A percentile compares a stretch with the other conserved stretches of the same genome.
Conservation (phyloP, 1,140 invertebrate genomes). For the Dinothrombium tinctorium region DNA sequence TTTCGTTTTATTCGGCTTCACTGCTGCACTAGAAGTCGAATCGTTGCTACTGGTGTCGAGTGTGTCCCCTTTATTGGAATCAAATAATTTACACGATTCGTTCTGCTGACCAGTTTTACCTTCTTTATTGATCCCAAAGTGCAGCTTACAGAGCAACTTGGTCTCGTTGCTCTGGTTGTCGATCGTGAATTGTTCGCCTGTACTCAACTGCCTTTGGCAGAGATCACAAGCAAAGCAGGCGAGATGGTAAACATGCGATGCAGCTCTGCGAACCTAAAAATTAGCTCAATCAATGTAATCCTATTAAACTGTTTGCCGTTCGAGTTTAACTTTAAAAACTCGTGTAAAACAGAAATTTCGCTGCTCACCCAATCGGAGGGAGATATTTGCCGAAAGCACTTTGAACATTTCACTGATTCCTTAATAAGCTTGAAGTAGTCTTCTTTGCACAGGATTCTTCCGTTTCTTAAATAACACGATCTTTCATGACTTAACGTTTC, state of each 20-base stretch:
- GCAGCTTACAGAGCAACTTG: constrained; percentile 24
- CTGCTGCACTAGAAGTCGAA: neutral
- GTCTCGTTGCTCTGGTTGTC: constrained; percentile 41
- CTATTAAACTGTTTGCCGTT: neutral
- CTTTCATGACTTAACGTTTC: constrained; percentile 5
- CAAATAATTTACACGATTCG: neutral
- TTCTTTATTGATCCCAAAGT: constrained; percentile 16
- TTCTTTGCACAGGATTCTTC: constrained; percentile 11
- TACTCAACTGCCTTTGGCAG: constrained; percentile 84
- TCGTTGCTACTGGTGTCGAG: constrained; percentile 4
- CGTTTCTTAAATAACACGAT: constrained; percentile 10
- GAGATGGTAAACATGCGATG: constrained; percentile 82
- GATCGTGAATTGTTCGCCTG: constrained; percentile 90
- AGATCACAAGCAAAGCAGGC: constrained; percentile 96
- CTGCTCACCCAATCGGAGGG: constrained; percentile 72
- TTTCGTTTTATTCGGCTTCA: constrained; percentile 77
- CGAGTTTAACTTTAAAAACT: neutral
- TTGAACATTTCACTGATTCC: constrained; percentile 51
- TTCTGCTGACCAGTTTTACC: constrained; percentile 1
- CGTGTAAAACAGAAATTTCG: neutral
- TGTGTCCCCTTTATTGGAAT: neutral
- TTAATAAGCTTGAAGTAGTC: constrained; percentile 8
- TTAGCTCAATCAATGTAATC: neutral
- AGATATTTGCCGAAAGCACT: constrained; percentile 71
- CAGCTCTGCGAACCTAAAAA: constrained; percentile 37